phyloP scores from a whole-genome alignment of 2,113 vertebrate genomes.

The Excalfactoria chinensis region DNA sequence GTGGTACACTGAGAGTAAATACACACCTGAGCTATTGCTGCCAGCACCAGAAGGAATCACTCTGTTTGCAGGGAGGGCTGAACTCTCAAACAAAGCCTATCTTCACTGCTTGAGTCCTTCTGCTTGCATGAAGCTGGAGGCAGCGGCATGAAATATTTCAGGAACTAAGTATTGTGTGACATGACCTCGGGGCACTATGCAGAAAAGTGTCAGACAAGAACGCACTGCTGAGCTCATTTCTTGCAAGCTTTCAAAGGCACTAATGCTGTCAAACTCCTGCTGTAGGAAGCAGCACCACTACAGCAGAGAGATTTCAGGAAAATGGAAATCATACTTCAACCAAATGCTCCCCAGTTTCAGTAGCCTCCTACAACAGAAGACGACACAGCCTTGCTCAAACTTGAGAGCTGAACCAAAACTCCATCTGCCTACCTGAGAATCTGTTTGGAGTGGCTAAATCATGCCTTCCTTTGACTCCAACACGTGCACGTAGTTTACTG shows the following conservation, averaged over 20 bases:
- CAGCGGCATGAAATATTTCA: background rate
- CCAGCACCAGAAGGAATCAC: background rate
- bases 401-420: background rate
- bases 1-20: accelerated
- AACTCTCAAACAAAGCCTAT: background rate
- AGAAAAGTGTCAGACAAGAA: background rate
- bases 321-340: background rate
- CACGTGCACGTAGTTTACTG: background rate
- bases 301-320: background rate
- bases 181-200: background rate
- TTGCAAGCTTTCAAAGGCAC: background rate
- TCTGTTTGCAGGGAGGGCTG: background rate
- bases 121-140: background rate
- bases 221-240: background rate
- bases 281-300: background rate
- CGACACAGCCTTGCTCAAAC: background rate
- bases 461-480: background rate
- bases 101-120: background rate
- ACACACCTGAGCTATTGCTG: accelerated
- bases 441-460: background rate
- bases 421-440: slow-evolving; percentile 2
- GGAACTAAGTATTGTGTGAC: background rate
- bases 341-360: background rate
- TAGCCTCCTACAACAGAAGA: background rate
- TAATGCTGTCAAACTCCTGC: background rate